Evolutionary conservation across 2,888 invertebrate genomes (phyloP), one percentile per base, ranked within the genome.

Genomic region (Coenonympha arcania): DNA sequence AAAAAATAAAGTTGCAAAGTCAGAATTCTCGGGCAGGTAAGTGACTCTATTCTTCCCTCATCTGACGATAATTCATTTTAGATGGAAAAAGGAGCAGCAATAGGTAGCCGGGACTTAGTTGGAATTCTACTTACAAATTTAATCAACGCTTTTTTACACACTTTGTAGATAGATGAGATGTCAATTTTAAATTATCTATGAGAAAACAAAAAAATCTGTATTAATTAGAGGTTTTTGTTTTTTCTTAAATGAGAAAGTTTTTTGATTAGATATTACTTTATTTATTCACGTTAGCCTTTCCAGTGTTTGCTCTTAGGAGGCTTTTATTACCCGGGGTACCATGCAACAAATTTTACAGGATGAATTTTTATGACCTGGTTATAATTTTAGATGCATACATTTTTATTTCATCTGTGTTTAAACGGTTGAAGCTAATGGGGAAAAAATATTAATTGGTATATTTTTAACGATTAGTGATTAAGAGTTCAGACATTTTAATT

Each of bases 41-140:
- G 69, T 68, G 69, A 66, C 65, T 63, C 62, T 63, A 61, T 65
- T 61, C 62, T 66, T 65, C 58, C 64, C 60, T 61, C 58, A 56
- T 60, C 51, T 56, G 51, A 59, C 61, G 63, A 67, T 67, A 66
- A 68, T 69, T 67, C 61, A 69, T 68, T 65, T 63, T 58, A 56
- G 60, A 58, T 56, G 55, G 48, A 60, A 57, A 65, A 65, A 57
- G 52, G 51, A 46, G 33, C 54, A 41, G 42, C 39, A 16, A 9
- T 19, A n/a, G n/a, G n/a, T n/a, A n/a, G 42, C 37, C 44, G 47
- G 41, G 50, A 51, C 43, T n/a, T n/a, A n/a, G 37, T 48, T 46
- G 18, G 42, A 52, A 57, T 56, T 54, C 51, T 48, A 52, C 47
- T 48, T 48, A 52, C 47, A 50, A 56, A 55, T 55, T 56, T 53